phyloP scores from a whole-genome alignment of 1,140 invertebrate genomes.

The Drosophila kohkoa region DNA sequence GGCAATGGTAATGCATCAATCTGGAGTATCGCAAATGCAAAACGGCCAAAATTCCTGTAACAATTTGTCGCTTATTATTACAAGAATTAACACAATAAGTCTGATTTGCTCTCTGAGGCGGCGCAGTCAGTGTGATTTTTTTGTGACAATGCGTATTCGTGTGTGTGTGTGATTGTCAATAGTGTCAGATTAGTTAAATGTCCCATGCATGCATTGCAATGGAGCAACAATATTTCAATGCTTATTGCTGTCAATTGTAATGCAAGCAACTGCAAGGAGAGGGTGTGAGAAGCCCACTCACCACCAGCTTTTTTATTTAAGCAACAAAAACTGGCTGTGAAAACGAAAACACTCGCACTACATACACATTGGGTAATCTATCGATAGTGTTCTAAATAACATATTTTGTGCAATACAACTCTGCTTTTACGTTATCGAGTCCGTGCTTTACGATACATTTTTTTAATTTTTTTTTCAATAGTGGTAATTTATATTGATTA shows the following conservation, averaged over 20 bases:
- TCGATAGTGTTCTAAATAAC: slow-evolving; percentile 41
- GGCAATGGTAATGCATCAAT: slow-evolving; percentile 54
- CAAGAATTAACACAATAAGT: slow-evolving; percentile 21
- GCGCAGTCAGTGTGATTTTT: slow-evolving; percentile 8
- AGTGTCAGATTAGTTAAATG: slow-evolving; percentile 6
- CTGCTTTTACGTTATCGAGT: neutral
- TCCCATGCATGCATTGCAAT: slow-evolving; percentile 13
- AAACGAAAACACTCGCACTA: slow-evolving; percentile 53
- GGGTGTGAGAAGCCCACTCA: neutral
- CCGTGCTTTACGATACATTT: neutral
- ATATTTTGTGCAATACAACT: slow-evolving; percentile 14
- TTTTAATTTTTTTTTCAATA: neutral
- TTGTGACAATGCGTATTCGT: slow-evolving; percentile 18
- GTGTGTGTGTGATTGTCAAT: slow-evolving; percentile 20
- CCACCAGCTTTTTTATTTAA: slow-evolving; percentile 34
- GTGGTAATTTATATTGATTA: neutral
- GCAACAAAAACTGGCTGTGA: slow-evolving; percentile 37
- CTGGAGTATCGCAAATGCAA: slow-evolving; percentile 11
- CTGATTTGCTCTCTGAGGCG: slow-evolving; percentile 28
- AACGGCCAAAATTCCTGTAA: slow-evolving; percentile 35
- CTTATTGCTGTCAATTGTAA: slow-evolving; percentile 2
- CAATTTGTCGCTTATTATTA: slow-evolving; percentile 27
- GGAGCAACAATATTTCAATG: neutral
- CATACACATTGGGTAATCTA: slow-evolving; percentile 54
- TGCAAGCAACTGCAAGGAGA: neutral